Evolutionary conservation across 2,888 invertebrate genomes (phyloP).

Genomic region (Hyles lineata): DNA sequence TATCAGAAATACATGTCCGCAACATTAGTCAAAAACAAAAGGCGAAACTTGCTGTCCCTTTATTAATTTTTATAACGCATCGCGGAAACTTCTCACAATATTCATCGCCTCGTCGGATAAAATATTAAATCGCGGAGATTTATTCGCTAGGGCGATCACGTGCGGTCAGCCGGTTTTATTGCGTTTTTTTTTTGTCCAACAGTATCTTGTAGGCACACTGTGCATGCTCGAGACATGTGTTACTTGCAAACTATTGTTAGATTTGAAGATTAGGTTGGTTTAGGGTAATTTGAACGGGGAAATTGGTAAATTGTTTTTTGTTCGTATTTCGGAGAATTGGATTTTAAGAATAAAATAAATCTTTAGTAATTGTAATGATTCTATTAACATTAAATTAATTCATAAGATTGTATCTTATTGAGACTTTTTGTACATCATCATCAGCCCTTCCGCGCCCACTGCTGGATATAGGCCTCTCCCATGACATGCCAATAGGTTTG

Average conservation of each 20-base stretch:
- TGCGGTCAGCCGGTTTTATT: constrained; percentile 74
- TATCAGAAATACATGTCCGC: neutral
- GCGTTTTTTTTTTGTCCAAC: constrained; percentile 63
- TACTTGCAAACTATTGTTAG: neutral
- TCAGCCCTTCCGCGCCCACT: too few species aligned
- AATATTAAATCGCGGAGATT: constrained; percentile 75
- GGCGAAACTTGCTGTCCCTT: constrained; percentile 45
- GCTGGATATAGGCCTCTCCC: too few species aligned
- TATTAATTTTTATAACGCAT: constrained; percentile 76
- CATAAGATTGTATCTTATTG: too few species aligned
- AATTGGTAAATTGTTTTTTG: too few species aligned
- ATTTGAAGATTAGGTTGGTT: neutral
- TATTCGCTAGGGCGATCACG: constrained; percentile 70
- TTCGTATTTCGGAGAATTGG: too few species aligned
- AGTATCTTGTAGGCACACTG: constrained; percentile 41
- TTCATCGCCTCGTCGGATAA: constrained; percentile 64
- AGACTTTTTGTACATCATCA: too few species aligned
- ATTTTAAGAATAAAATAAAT: too few species aligned
- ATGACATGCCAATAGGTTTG: too few species aligned
- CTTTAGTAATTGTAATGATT: too few species aligned
- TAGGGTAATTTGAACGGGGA: too few species aligned
- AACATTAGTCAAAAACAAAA: constrained; percentile 33
- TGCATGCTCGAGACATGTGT: constrained; percentile 33
- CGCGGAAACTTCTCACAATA: constrained; percentile 56
- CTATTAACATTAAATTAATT: too few species aligned